Base-by-base conservation (phyloP, 2,113 vertebrate species). In the Puma concolor region DNA sequence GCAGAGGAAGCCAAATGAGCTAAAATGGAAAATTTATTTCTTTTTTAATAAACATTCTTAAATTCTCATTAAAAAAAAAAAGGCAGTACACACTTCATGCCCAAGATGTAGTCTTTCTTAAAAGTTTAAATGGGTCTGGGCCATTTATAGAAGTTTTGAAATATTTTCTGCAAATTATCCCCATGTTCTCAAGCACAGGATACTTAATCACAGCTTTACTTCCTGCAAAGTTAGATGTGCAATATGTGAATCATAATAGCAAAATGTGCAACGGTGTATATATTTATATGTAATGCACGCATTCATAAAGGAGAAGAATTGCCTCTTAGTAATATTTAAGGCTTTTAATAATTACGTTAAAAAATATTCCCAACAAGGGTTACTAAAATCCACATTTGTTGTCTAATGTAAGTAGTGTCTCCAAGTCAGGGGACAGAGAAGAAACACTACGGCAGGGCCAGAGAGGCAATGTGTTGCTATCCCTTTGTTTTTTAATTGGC, bases 21-120 rank as follows among this genome's bases (percentile, higher is more conserved):
- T 96, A 94, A 98, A 98, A 98, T 98, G 98, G 98, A 97, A 98
- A 97, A 98, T 98, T 97, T 98, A 95, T 98, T 98, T 98, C 93
- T 93, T 97, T 98, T 94, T 98, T 97, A 97, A 98, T 98, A 98
- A 98, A 96, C 96, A 95, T 97, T 98, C 97, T 98, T 97, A 98
- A 98, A 98, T 98, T 96, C 96, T 98, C 97, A 98, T 98, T 98
- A 92, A 81, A 97, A 97, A 94, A 96, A 84, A 91, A 96, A 81
- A 94, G 92, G 88, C 66, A 88, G 95, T 92, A 96, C 84, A 90
- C 85, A 97, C 97, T 95, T 96, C 69, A 86, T 96, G 93, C 92
- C 97, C 85, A 88, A 96, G 95, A 96, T 94, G 57, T 29, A 67
- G 91, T 69, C 88, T 98, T 98, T 71, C 85, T 94, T 90, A 77